Evolutionary conservation across 2,797 vertebrate genomes (phyloP), one percentile per base, ranked within the genome.

Genomic region (Harpagifer antarcticus): DNA sequence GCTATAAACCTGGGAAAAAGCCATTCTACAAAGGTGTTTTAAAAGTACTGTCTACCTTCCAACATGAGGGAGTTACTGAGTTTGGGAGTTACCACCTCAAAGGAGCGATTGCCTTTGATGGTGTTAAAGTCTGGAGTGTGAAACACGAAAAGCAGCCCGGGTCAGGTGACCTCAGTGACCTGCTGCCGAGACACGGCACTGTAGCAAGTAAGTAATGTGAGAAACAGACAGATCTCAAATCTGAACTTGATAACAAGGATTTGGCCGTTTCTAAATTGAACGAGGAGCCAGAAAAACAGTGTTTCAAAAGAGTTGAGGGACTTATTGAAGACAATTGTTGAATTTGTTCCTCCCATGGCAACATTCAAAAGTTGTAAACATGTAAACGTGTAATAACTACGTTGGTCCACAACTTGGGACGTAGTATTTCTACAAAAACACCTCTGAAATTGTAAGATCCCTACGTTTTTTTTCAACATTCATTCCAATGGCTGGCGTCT

Each of bases 31-130:
- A 40, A 48, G 17, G 37, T 13, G 4, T 81, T 78, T 11, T 58
- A n/a, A 55, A 47, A 56, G 33, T 37, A 37, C 27, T 53, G n/a
- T 59, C 19, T 23, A 8, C 31, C 23, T 27, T 57, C 20, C 20
- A 49, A 49, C 19, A 45, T 31, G 45, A 55, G 42, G 33, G 17
- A 57, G 56, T n/a, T 62, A 31, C 53, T 49, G 64, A 71, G 60
- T 76, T 72, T 52, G 49, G 13, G 23, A 72, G 60, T 53, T 58
- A 54, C 27, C 0, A 57, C 31, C 60, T 78, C 60, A 75, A 50
- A 58, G 58, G 65, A 56, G 37, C 2, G 33, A 57, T 61, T 33
- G n/a, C 42, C 47, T 86, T 79, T 76, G 49, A 79, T 59, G 37
- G 54, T 70, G 48, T 76, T 67, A 45, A 42, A 70, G 55, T 61